Conservation (phyloP, 2,888 invertebrate genomes). For the Quadroppia sp. region DNA sequence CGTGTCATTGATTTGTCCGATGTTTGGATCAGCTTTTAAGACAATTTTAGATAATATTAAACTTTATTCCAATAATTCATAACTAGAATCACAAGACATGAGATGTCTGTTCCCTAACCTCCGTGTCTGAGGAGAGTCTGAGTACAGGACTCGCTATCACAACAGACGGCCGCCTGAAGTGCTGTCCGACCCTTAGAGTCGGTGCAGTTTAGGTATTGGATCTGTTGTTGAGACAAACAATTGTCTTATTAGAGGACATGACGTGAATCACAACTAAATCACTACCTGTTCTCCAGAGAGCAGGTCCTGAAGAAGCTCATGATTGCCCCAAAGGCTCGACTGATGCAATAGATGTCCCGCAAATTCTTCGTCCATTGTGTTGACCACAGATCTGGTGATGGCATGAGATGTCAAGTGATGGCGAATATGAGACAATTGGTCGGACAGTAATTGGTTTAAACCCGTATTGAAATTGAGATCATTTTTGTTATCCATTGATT, state of each 20-base stretch:
- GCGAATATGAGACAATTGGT: not conserved
- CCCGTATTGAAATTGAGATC: not conserved
- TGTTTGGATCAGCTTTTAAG: conserved; percentile 66
- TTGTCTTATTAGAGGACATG: not conserved
- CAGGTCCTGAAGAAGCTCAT: conserved; percentile 75
- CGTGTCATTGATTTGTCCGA: conserved; percentile 51
- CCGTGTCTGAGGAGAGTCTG: conserved; percentile 66
- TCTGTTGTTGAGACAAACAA: conserved; percentile 53
- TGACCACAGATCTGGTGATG: conserved; percentile 22
- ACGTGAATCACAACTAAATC: not conserved
- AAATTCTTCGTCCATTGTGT: conserved; percentile 61
- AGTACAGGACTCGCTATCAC: conserved; percentile 71
- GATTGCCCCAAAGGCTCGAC: conserved; percentile 83
- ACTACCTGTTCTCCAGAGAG: conserved; percentile 60
- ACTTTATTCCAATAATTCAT: too few relatives aligned
- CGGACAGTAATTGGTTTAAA: conserved; percentile 3
- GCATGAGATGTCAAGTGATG: conserved; percentile 8
- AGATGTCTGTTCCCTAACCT: conserved; percentile 50
- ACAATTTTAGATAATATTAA: too few relatives aligned
- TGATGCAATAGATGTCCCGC: conserved; percentile 72
- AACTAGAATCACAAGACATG: too few relatives aligned
- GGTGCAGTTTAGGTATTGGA: conserved; percentile 63
- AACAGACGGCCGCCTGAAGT: conserved; percentile 75
- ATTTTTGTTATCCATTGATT: conserved; percentile 22
- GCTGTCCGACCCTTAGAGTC: conserved; percentile 72